Evolutionary conservation across 2,797 vertebrate species (phyloP).

Genomic region (Mus minutoides): DNA sequence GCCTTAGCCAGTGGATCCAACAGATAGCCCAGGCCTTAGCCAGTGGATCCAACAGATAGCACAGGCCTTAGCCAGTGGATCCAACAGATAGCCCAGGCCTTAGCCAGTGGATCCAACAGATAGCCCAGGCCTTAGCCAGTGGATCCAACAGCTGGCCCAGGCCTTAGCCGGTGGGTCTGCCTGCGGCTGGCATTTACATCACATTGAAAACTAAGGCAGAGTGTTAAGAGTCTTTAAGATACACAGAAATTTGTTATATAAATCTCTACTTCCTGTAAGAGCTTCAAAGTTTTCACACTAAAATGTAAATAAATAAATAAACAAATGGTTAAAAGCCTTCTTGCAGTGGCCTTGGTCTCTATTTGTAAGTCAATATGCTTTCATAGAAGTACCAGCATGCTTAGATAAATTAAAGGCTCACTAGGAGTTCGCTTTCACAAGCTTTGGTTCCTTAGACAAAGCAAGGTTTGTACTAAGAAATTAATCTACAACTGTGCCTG

Average conservation of each 20-base stretch:
- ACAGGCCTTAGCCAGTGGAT: neutral
- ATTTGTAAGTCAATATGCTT: slow-evolving; percentile 42
- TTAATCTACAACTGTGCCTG: neutral
- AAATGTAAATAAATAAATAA: neutral
- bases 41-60: no score
- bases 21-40: no score
- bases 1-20: neutral
- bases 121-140: neutral
- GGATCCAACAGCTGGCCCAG: neutral
- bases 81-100: neutral
- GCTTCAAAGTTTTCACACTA: slow-evolving; percentile 35
- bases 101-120: slow-evolving; percentile 10
- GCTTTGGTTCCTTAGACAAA: neutral
- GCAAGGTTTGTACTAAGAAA: slow-evolving; percentile 32
- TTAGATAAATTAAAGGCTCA: slow-evolving; percentile 5
- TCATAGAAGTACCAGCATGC: neutral
- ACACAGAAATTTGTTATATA: neutral
- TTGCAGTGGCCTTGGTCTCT: neutral
- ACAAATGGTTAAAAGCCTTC: neutral
- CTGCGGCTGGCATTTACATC: neutral
- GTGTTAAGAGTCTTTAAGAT: neutral
- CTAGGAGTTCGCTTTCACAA: slow-evolving; percentile 35
- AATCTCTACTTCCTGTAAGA: neutral
- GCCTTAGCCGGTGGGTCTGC: neutral
- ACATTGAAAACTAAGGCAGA: neutral